Evolutionary conservation across 2,888 invertebrate species (phyloP), one percentile per base, ranked within the genome.

Genomic region (Scaptomyza parva): DNA sequence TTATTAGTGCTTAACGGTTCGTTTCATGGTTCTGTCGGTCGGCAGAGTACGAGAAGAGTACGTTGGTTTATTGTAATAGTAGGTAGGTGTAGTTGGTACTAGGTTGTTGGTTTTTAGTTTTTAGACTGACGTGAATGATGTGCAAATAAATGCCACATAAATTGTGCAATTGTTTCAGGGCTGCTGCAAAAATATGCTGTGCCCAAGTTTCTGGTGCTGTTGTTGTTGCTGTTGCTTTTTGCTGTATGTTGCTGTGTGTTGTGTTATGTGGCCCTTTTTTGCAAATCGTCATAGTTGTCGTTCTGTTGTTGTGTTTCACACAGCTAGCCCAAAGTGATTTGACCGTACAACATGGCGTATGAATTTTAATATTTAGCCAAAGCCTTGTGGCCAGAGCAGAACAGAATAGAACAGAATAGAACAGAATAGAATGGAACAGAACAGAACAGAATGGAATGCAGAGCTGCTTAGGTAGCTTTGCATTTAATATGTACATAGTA

Each of bases 291-390:
- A 63, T 68, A 55, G 66, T 54, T 68, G 76, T 62, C 55, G 70
- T 66, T 54, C 40, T 26, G n/a, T n/a, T n/a, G n/a, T 28, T 30
- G 52, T 18, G 20, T 20, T 40, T 20, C 41, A 22, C 53, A 37
- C 17, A 37, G 37, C 37, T 37, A 45, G 59, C 33, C 51, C 62
- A 57, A 57, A 69, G 75, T 85, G 85, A 88, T 88, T 87, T 86
- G 80, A 57, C 84, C 77, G 82, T 76, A 70, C 86, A 88, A 75
- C 88, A 76, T 85, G 83, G 83, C 76, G 75, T 85, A 88, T 83
- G 88, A 87, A 87, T 88, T 84, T 88, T 84, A 88, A 84, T 84
- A 87, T 88, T 85, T 82, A 66, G 78, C 59, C 57, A 62, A 72
- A 55, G 51, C 47, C 65, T 44, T 73, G 72, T 35, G 47, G 75